These are phyloP conservation scores for Drosophila tropicalis DNA, from an alignment of 1,140 invertebrate species.

Conservation along the genomic window DNA sequence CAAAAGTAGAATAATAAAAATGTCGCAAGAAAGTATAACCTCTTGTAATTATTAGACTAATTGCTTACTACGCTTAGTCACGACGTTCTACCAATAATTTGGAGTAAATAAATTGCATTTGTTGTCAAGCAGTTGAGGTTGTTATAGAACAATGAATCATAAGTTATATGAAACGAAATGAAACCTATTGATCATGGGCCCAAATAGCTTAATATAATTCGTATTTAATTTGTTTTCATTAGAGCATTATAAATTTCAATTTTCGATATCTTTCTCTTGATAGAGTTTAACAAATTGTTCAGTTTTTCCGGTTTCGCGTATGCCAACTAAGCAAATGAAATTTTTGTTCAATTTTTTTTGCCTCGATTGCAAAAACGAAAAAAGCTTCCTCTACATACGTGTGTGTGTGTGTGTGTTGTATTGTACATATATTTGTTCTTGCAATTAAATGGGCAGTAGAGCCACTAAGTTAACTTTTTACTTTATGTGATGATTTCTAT, in stretches of 20 bases:
- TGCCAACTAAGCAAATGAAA: slow-evolving; percentile 28
- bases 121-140: slow-evolving; percentile 29
- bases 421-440: slow-evolving; percentile 27
- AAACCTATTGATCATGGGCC: background rate
- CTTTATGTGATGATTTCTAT: background rate
- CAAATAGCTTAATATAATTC: background rate
- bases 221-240: background rate
- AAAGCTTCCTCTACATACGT: slow-evolving; percentile 21
- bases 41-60: background rate
- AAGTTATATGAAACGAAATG: background rate
- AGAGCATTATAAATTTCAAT: background rate
- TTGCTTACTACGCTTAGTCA: slow-evolving; percentile 2
- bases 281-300: slow-evolving; percentile 1
- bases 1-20: slow-evolving; percentile 48
- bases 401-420: too few relatives aligned
- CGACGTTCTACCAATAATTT: slow-evolving; percentile 20
- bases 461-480: background rate
- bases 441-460: slow-evolving; percentile 55
- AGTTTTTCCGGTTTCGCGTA: background rate
- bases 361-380: slow-evolving; percentile 35
- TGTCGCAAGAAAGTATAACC: slow-evolving; percentile 14
- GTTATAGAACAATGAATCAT: background rate
- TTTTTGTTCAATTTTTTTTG: slow-evolving; percentile 31
- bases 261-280: background rate
- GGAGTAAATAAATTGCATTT: background rate